Base-by-base conservation (phyloP, 1,140 invertebrate genomes). In the Drosophila biarmipes region DNA sequence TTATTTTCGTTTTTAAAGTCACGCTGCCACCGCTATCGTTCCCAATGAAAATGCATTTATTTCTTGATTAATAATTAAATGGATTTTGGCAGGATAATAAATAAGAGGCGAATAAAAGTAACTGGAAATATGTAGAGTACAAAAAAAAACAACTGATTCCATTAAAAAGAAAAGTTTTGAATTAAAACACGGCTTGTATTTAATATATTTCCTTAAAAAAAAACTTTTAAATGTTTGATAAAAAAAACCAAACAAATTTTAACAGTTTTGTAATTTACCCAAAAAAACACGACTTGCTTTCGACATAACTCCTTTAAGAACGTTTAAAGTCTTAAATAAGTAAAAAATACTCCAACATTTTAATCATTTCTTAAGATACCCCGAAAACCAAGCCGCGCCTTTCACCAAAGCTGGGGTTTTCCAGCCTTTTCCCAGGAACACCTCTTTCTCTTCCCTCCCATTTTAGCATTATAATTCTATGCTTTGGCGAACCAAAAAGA, bases 401-500 rank as follows among this genome's bases (percentile, higher is more conserved):
- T 62, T 64, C 42, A 10, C 55, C 15, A 46, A 12, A 4, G 12
- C 24, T 8, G 6, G 10, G 4, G 2, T 19, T 37, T 45, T 15
- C 5, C 10, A 12, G 24, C 5, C 12, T 19, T 27, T 59, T 46
- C 29, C 42, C 34, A 24, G 34, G 42, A 48, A 64, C 62, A 19
- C 58, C 40, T 63, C 42, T 75, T 68, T 63, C 66, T 61, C 57
- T 53, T 38, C 37, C 38, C 45, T 15, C 21, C 31, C 15, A 29
- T 49, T 49, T 57, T 48, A 51, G 43, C 68, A 74, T 59, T 72
- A 54, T 76, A 79, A 62, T 57, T 59, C 54, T 45, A 54, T 21
- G 45, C 54, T 52, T 53, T 34, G 49, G 31, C 12, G 56, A 49
- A 52, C 38, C 48, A 58, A 43, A 56, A 66, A 64, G 55, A 34